Base-by-base conservation (phyloP, 2,113 vertebrate genomes). In the Cyprinus carpio region DNA sequence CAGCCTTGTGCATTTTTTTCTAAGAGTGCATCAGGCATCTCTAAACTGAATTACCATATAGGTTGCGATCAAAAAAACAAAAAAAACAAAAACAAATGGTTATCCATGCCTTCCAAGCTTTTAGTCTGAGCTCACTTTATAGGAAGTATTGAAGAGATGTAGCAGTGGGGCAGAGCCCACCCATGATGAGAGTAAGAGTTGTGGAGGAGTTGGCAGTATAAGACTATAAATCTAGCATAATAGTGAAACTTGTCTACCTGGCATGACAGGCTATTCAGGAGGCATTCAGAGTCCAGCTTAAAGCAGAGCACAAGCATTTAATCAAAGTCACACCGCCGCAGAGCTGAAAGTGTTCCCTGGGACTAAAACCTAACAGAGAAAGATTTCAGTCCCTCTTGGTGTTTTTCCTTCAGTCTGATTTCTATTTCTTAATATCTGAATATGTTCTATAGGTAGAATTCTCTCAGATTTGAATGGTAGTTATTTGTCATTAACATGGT, bases 141-240 rank as follows among this genome's bases (percentile, higher is more conserved):
- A 83, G 25, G 46, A 77, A 83, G n/a, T n/a, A 74, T 64, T 71
- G 46, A 77, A 76, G n/a, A 49, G 29, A 84, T 31, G 54, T 60
- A 37, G 27, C 62, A 71, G 43, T 69, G 37, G 49, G 12, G 37
- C 43, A 85, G 31, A 27, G 65, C 54, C 86, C 67, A 81, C 56
- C 78, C 27, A 46, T 15, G 23, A 75, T 81, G 43, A 46, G 56
- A 49, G 56, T 43, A 37, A 62, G 74, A 71, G 62, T 46, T 46
- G 84, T 60, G 75, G 54, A 60, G 51, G 40, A 43, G 75, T 60
- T 79, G 64, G 67, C 81, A 62, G 11, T 69, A 65, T 72, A 34
- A 79, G 82, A 69, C 75, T 83, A 86, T 83, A 83, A 83, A 86
- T 86, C 81, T 71, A 56, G 37, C 29, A 77, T 86, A 83, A 86